Evolutionary conservation across 1,140 invertebrate species (phyloP), one percentile per base, ranked within the genome.

Genomic region (Wasmannia auropunctata): DNA sequence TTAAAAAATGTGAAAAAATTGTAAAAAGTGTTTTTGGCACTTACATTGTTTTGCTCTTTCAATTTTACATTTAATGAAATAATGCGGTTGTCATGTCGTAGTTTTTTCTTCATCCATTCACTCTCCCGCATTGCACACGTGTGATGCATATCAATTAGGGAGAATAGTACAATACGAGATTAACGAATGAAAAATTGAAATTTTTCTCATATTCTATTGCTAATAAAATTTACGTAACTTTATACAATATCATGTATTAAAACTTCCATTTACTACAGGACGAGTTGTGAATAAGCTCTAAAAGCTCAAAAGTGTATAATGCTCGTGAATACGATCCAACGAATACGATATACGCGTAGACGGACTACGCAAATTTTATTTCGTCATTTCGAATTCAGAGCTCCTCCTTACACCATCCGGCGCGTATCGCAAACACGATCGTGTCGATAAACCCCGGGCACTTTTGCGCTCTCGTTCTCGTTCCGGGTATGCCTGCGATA

Each of bases 321-420:
- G n/a, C 37, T 14, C 67, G 16, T 11, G 40, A 62, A 77, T 63
- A 77, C n/a, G 19, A 46, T 28, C 4, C n/a, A n/a, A n/a, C n/a
- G 40, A 62, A 77, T 63, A 77, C n/a, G 19, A 46, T 28, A 2
- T 7, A 7, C 40, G 22, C 63, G 37, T 25, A 49, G 10, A 34
- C 60, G 62, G 3, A n/a, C 19, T 31, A 46, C 16, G 51, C 25
- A 43, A 58, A 83, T 46, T 81, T 81, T 58, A 72, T 25, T 37
- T 69, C 2, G 7, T 74, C 58, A 80, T 80, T 83, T 34, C 25
- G 28, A 1, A 83, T 72, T 83, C 67, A 58, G 40, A 3, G 6
- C 43, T 46, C 19, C 25, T 31, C 19, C 25, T 49, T 40, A 34
- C 22, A 54, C 37, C 51, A 22, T 58, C 37, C 40, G 19, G 65